Conservation (phyloP, 92 coral and sea anemone genomes). For the Porites evermanni region DNA sequence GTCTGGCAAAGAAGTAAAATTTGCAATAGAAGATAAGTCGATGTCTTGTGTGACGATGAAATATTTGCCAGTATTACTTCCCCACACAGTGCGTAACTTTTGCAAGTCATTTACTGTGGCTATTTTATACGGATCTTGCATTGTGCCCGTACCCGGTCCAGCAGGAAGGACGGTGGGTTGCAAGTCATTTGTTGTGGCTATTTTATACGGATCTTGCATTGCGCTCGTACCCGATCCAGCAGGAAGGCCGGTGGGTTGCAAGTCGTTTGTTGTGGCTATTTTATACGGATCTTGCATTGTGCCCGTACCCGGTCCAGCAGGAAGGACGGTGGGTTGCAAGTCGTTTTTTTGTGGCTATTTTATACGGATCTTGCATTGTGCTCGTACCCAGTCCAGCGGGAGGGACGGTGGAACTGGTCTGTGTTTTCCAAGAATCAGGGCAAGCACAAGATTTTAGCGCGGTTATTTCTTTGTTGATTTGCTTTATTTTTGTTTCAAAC, state of each 20-base stretch:
- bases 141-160: neutral
- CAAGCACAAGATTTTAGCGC: conserved; percentile 7
- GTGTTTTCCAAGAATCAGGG: conserved; percentile 12
- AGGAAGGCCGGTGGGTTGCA: no score
- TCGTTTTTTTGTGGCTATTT: no score
- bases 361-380: no score
- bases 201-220: no score
- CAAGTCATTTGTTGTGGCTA: no score
- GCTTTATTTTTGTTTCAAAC: neutral
- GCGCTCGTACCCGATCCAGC: no score
- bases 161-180: neutral
- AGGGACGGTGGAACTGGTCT: neutral
- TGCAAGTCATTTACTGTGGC: conserved; percentile 8
- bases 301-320: neutral
- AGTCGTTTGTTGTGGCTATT: no score
- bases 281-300: no score
- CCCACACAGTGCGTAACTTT: neutral
- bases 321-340: neutral
- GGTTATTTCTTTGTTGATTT: neutral
- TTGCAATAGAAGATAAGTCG: conserved; percentile 1
- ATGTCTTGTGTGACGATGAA: conserved; percentile 11
- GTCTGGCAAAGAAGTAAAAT: neutral
- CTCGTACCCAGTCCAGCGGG: no score
- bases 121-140: no score
- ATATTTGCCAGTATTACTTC: conserved; percentile 13